Percentiles rank a stretch among this genome's conserved stretches.
Conservation (phyloP, 2,888 invertebrate species). For the Aphidoletes aphidimyza region DNA sequence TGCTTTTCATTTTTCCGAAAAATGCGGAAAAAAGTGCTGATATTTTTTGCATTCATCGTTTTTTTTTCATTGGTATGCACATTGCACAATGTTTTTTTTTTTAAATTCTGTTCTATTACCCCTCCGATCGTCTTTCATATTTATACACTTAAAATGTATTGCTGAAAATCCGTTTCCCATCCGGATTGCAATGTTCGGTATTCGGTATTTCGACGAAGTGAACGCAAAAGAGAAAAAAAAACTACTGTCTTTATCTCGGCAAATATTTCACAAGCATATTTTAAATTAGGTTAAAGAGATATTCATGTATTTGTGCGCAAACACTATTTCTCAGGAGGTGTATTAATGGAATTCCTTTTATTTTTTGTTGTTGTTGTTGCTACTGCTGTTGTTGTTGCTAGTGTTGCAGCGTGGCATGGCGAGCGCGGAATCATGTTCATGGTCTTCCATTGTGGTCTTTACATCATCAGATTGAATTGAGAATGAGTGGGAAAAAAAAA, state of each 20-base stretch:
- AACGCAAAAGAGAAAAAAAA: no score
- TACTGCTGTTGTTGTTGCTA: neutral
- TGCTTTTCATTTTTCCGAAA: neutral
- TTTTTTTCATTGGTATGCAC: neutral
- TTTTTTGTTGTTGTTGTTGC: neutral
- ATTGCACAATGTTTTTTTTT: neutral
- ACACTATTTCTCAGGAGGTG: constrained; percentile 11
- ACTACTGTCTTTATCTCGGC: constrained; percentile 38
- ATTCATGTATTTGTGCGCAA: constrained; percentile 42
- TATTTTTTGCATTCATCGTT: neutral
- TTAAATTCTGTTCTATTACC: neutral
- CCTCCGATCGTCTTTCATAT: constrained; percentile 37
- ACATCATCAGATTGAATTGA: constrained; percentile 30
- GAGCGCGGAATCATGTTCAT: neutral
- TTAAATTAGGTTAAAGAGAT: constrained; percentile 52
- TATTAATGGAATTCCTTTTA: neutral
- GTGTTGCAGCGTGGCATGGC: neutral
- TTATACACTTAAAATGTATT: constrained; percentile 51
- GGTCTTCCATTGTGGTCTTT: no score
- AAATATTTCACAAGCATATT: constrained; percentile 34
- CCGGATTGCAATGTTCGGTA: no score
- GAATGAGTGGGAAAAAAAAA: neutral
- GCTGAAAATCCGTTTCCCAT: constrained; percentile 3
- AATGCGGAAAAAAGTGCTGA: neutral
- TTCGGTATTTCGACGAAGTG: neutral